Percentiles rank a stretch among this genome's conserved stretches.
phyloP scores from a whole-genome alignment of 2,888 invertebrate species.

The Folsomia candida region DNA sequence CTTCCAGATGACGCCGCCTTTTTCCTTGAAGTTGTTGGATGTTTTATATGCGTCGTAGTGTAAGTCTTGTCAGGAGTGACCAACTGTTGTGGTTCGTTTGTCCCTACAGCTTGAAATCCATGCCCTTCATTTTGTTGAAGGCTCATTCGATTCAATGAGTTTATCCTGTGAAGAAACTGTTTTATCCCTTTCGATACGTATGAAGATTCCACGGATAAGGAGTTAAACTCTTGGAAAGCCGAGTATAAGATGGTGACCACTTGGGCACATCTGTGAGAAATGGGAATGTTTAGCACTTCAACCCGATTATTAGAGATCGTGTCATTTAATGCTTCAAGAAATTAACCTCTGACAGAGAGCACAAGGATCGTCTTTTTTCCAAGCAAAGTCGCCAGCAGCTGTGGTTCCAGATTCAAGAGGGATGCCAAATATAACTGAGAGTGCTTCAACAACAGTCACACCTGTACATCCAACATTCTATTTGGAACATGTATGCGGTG shows the following conservation, averaged over 20 bases:
- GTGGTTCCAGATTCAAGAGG: background rate
- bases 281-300: too few relatives aligned
- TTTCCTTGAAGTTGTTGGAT: background rate
- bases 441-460: constrained; percentile 14
- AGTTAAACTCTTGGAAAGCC: constrained; percentile 19
- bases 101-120: background rate
- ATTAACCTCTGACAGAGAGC: too few relatives aligned
- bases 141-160: background rate
- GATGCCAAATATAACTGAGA: constrained; percentile 15
- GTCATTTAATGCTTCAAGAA: too few relatives aligned
- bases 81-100: background rate
- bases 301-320: too few relatives aligned
- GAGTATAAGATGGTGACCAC: constrained; percentile 14
- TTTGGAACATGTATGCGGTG: background rate
- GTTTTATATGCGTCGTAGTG: background rate
- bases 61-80: background rate
- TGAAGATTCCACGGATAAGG: constrained; percentile 1
- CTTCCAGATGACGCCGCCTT: background rate
- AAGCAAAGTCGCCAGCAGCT: background rate
- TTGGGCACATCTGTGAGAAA: constrained; percentile 14
- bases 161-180: background rate
- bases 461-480: background rate
- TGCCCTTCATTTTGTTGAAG: background rate
- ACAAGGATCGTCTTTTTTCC: constrained; percentile 18
- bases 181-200: constrained; percentile 20